Evolutionary conservation across 2,888 invertebrate species (phyloP).

Genomic region (Limnephilus marmoratus): DNA sequence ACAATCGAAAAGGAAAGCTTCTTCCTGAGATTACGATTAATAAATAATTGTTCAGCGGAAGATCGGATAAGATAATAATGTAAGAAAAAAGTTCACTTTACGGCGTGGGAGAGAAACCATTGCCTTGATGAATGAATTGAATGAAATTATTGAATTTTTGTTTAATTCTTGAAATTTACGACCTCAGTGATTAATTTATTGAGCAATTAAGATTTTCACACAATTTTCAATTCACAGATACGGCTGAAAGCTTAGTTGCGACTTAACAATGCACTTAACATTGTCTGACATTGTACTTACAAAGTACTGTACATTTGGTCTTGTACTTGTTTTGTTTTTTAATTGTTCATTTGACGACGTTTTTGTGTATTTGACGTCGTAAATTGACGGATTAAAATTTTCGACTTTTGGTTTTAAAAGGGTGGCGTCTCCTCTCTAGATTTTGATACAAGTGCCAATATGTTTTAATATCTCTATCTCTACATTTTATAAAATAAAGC

Average conservation of each 20-base stretch:
- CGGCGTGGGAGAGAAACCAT: neutral
- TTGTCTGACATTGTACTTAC: neutral
- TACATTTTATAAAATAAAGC: no score
- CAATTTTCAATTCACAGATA: neutral
- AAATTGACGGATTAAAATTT: no score
- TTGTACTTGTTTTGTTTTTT: no score
- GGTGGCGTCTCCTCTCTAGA: no score
- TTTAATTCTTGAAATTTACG: neutral
- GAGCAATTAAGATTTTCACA: neutral
- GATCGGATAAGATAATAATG: neutral
- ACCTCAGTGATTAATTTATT: neutral
- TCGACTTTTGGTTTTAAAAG: no score
- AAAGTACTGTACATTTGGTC: neutral
- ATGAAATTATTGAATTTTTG: neutral
- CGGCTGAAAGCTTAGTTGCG: neutral
- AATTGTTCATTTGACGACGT: no score
- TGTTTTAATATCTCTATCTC: no score
- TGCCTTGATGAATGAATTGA: neutral
- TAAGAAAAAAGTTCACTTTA: neutral
- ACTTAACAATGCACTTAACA: neutral
- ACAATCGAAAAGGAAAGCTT: neutral
- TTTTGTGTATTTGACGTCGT: no score
- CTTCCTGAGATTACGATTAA: neutral
- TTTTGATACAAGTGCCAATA: no score
- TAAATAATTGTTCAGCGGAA: neutral